Conservation (phyloP, 2,888 invertebrate species). For the Aproaerema taeniolella region DNA sequence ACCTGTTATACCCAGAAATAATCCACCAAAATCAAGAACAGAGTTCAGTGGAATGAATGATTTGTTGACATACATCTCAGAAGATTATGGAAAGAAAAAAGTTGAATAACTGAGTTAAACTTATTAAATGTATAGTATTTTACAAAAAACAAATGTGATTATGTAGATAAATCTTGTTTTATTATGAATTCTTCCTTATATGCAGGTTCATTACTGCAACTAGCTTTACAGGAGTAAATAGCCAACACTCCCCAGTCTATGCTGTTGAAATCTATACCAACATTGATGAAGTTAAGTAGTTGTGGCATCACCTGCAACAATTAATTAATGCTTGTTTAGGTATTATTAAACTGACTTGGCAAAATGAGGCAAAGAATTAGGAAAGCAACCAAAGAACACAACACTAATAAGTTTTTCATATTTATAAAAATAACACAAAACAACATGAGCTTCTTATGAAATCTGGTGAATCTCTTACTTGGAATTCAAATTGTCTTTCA, state of each 20-base stretch:
- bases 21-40: conserved; percentile 88
- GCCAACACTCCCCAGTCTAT: conserved; percentile 95
- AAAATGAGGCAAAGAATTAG: background rate
- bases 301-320: conserved; percentile 80
- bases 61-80: conserved; percentile 86
- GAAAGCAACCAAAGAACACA: too few relatives aligned
- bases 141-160: conserved; percentile 19
- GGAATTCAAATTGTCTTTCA: conserved; percentile 92
- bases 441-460: too few relatives aligned
- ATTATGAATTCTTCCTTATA: conserved; percentile 89
- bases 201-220: conserved; percentile 80
- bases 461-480: conserved; percentile 71
- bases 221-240: conserved; percentile 90
- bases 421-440: too few relatives aligned
- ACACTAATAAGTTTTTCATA: too few relatives aligned
- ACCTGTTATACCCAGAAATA: conserved; percentile 86
- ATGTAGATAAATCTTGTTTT: conserved; percentile 87
- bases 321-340: background rate
- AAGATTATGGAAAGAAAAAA: conserved; percentile 65
- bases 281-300: conserved; percentile 81
- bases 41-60: conserved; percentile 93
- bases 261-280: conserved; percentile 77
- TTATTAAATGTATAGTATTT: too few relatives aligned
- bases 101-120: conserved; percentile 37
- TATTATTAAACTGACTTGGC: background rate